phyloP scores from a whole-genome alignment of 2,797 vertebrate species.

The Sebastolobus alascanus region DNA sequence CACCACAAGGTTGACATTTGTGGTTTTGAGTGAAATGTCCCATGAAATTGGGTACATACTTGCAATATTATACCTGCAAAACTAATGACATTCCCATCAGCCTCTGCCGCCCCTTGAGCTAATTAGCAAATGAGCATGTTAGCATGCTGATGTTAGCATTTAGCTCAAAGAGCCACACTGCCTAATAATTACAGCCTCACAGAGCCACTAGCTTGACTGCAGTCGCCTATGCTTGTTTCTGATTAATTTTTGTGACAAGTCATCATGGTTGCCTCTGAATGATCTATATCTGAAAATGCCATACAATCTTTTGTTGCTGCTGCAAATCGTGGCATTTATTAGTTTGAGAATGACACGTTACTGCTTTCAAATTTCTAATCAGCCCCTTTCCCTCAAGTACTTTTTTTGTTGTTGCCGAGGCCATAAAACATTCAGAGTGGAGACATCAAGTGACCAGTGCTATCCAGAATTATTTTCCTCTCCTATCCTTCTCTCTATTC shows the following conservation, averaged over 20 bases:
- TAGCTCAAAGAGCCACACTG: too few relatives aligned
- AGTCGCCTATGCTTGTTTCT: background rate
- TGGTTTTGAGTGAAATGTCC: background rate
- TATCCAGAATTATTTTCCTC: conserved; percentile 51
- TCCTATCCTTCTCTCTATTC: conserved; percentile 35
- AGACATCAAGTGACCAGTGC: conserved; percentile 56
- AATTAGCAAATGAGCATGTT: background rate
- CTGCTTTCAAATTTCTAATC: background rate
- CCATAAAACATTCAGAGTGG: conserved; percentile 25
- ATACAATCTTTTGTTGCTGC: background rate
- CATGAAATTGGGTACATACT: background rate
- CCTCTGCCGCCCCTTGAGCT: background rate
- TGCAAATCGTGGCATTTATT: background rate
- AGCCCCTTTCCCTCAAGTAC: background rate
- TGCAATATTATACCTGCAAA: background rate
- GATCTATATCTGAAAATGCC: background rate
- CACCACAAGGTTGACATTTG: background rate
- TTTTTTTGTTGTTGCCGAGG: conserved; percentile 14
- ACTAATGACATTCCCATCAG: background rate
- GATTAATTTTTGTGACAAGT: background rate
- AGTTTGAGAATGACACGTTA: background rate
- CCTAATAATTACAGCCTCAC: too few relatives aligned
- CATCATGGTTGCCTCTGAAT: background rate
- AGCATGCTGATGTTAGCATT: background rate
- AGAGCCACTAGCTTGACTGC: background rate